Conservation (phyloP, 2,888 invertebrate species). For the Cordylochernes scorpioides region DNA sequence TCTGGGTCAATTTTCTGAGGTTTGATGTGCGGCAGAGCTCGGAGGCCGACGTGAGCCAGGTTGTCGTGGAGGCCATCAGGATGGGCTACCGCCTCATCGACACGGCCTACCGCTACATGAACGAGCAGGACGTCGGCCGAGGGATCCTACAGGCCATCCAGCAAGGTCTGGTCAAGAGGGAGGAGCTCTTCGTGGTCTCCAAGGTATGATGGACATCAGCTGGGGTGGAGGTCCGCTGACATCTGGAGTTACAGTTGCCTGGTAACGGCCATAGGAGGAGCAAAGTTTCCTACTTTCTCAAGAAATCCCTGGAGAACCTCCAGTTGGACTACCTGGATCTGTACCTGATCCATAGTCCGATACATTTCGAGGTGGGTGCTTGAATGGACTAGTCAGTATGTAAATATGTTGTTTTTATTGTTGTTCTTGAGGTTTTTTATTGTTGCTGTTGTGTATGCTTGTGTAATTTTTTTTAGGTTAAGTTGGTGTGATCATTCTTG, state of each 20-base stretch:
- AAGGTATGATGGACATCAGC: no score
- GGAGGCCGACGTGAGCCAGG: conserved; percentile 3
- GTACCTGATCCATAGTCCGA: conserved; percentile 51
- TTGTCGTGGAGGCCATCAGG: conserved; percentile 4
- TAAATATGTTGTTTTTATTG: no score
- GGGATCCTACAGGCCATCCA: conserved; percentile 10
- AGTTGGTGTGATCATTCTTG: no score
- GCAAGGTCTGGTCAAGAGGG: conserved; percentile 8
- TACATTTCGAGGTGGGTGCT: conserved; percentile 27
- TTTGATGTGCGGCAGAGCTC: no score
- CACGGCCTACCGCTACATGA: conserved; percentile 13
- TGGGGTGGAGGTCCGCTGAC: no score
- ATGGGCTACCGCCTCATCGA: conserved; percentile 15
- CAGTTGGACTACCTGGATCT: conserved; percentile 52
- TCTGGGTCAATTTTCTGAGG: no score
- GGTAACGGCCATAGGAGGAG: conserved; percentile 33
- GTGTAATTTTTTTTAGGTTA: no score
- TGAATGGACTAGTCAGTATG: no score
- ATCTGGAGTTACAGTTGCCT: conserved; percentile 23
- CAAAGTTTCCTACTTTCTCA: conserved; percentile 38
- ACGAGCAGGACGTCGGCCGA: conserved; percentile 13
- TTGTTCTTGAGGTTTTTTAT: no score
- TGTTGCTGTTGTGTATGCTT: no score
- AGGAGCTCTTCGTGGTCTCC: conserved; percentile 15
- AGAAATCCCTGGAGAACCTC: conserved; percentile 36